Percentiles rank a stretch among this genome's conserved stretches.
Evolutionary conservation across 2,797 vertebrate species (phyloP).

Genomic region (Halcyon badia): DNA sequence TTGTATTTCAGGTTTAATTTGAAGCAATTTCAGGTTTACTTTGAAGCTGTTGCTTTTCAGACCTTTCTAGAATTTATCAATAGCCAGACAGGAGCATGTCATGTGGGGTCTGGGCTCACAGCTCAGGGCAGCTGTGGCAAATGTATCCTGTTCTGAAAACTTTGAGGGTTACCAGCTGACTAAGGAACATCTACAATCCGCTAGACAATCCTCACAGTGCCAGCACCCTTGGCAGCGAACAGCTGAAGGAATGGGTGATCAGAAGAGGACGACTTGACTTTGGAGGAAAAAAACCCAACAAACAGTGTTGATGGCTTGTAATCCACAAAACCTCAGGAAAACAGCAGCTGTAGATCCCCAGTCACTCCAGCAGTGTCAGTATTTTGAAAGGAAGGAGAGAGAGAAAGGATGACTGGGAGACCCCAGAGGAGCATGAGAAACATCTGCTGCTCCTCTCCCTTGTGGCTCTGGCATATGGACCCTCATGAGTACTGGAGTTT

Average conservation of each 20-base stretch:
- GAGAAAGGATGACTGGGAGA: background rate
- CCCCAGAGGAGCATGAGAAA: background rate
- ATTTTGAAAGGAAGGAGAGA: background rate
- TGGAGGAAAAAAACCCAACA: background rate
- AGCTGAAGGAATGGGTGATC: background rate
- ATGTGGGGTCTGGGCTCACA: background rate
- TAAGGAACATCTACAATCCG: background rate
- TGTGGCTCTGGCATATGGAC: background rate
- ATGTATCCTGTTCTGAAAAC: fast-evolving
- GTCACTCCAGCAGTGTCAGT: background rate
- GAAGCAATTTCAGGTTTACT: background rate
- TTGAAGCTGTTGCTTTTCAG: background rate
- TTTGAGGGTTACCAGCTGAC: background rate
- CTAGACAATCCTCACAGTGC: background rate
- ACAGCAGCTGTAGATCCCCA: background rate
- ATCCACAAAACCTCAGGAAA: background rate
- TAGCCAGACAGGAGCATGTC: fast-evolving
- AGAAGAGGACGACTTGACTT: background rate
- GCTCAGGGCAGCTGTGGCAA: background rate
- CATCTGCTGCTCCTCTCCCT: conserved; percentile 32
- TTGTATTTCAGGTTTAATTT: background rate
- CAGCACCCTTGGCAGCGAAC: background rate
- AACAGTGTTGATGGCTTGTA: fast-evolving
- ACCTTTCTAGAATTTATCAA: too few relatives aligned
- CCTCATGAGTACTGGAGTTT: background rate